Base-by-base conservation (phyloP, 2,888 invertebrate species). In the Acronicta aceris region DNA sequence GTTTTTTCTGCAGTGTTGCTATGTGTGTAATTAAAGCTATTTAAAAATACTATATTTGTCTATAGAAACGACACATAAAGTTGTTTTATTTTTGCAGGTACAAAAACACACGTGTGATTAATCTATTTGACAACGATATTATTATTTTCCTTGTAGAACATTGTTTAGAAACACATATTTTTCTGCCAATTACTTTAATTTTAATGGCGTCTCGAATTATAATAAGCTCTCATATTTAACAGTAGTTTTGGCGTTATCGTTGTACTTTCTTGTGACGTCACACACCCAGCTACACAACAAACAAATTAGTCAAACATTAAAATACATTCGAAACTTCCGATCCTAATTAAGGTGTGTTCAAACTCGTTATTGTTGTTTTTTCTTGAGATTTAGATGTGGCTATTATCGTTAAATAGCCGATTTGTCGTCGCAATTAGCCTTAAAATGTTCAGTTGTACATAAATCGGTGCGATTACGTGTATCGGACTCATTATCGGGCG, bases 241-340 rank as follows among this genome's bases (percentile, higher is more conserved):
- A 62, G 62, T 60, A 65, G 65, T 74, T 66, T 71, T 45, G 52
- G 59, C 45, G 74, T 79, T 79, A 78, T 75, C 75, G 60, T 30
- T 41, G 51, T 69, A 79, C 75, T 70, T 76, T 74, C 62, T 56
- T 42, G 50, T 79, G 75, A 70, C 69, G 74, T 74, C 72, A 74
- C 50, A 60, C 60, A 45, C 36, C 64, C 52, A 50, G 56, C 63
- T 61, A 74, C 66, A 75, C 65, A 86, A 87, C 85, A 88, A 89
- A 90, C 89, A 89, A 87, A 91, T 92, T 91, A 92, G 90, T 87
- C 74, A 84, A 84, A 87, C 90, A 89, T 92, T 90, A 89, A 88
- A 88, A 75, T 86, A 76, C 83, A 84, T 87, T 87, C 71, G 82
- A 84, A 81, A 89, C 90, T 89, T 92, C 90, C 91, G 88, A 89